Evolutionary conservation across 2,113 vertebrate genomes (phyloP), one percentile per base, ranked within the genome.

Genomic region (Cynopterus brachyotis): DNA sequence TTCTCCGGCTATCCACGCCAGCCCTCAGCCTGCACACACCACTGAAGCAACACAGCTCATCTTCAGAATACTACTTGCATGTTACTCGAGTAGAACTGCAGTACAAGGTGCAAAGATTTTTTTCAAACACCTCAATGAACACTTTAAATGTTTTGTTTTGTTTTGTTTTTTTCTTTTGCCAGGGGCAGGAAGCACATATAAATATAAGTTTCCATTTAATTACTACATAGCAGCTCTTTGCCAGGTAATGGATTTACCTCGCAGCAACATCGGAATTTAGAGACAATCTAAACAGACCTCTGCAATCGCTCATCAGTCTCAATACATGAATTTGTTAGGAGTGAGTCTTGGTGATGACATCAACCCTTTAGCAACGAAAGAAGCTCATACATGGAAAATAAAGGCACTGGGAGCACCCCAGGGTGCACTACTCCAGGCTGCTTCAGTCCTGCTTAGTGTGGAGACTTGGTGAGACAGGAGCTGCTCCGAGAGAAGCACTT

Each of bases 161-260:
- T 1, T 47, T 47, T 47, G 42, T 5, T 42, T 42, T 42, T 5
- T 20, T 62, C 92, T 67, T 94, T 82, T 95, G 81, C 91, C 30
- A 91, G 37, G 53, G 57, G 70, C 72, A 94, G 59, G 92, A 95
- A 78, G 66, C 67, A 50, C 50, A 24, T 45, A 83, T 50, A 97
- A 97, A 93, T 89, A 89, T 28, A 64, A 42, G 90, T 96, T 96
- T 78, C 75, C 62, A 35, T 45, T 91, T 96, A 97, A 94, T 95
- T 94, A 96, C 53, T 57, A 76, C 8, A 55, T 67, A 76, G 78
- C 28, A 66, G 59, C 64, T 79, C 55, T 91, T 92, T 85, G 59
- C 42, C 28, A 72, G 90, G 78, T 55, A 84, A 97, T 95, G 83
- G 59, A 78, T 96, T 94, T 97, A 81, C 90, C 87, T 95, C 13